phyloP scores from a whole-genome alignment of 2,888 invertebrate species.

The Pelosia muscerda region DNA sequence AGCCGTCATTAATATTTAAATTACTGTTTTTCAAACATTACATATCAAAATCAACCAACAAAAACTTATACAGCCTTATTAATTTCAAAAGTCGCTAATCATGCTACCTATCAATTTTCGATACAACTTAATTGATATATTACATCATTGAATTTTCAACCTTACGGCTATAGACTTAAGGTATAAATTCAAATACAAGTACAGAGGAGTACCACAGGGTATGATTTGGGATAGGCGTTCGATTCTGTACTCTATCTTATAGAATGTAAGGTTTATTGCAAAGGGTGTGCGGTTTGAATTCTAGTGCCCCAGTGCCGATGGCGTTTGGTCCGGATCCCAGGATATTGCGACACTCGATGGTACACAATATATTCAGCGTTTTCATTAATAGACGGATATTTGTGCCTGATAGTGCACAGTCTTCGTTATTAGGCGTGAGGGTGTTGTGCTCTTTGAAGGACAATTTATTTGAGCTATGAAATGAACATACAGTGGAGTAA shows the following conservation, averaged over 20 bases:
- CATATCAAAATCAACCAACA: slow-evolving; percentile 27
- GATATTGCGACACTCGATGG: slow-evolving; percentile 56
- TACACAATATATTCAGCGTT: slow-evolving; percentile 47
- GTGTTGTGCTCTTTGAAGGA: neutral
- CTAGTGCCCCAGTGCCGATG: slow-evolving; percentile 47
- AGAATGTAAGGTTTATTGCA: slow-evolving; percentile 21
- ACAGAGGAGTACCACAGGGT: slow-evolving; percentile 2
- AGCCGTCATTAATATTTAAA: slow-evolving; percentile 36
- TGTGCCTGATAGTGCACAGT: slow-evolving; percentile 40
- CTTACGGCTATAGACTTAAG: neutral
- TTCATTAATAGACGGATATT: slow-evolving; percentile 58
- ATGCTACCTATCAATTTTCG: slow-evolving; percentile 39
- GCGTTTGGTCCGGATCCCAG: slow-evolving; percentile 42
- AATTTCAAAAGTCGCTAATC: slow-evolving; percentile 44
- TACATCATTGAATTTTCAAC: neutral
- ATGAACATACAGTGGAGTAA: too few species aligned
- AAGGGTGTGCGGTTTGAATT: slow-evolving; percentile 14
- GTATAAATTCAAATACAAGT: neutral
- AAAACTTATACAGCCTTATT: slow-evolving; percentile 39
- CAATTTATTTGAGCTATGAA: neutral
- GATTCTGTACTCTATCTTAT: neutral
- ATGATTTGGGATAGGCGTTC: neutral
- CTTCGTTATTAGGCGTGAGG: neutral
- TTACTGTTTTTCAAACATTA: slow-evolving; percentile 39
- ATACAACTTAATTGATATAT: slow-evolving; percentile 39